Evolutionary conservation across 2,797 vertebrate species (phyloP).

Genomic region (Pteronotus mesoamericanus): DNA sequence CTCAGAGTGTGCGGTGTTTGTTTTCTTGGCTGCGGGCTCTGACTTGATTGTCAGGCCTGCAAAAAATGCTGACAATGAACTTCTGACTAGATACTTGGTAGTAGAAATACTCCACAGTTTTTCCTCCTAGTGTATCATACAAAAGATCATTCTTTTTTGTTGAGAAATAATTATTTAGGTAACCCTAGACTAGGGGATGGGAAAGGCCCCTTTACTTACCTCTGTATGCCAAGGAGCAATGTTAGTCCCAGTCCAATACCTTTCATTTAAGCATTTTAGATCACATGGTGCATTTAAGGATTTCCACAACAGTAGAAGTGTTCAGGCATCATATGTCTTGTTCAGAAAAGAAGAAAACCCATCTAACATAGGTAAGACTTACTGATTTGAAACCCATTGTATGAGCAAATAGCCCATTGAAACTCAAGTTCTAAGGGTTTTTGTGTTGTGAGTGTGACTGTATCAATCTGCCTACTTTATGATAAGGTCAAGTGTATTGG

Average conservation of each 20-base stretch:
- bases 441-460: not conserved
- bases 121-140: not conserved
- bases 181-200: not conserved
- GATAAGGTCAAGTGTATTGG: not conserved
- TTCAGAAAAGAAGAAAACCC: not conserved
- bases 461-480: not conserved
- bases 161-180: not conserved
- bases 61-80: not conserved
- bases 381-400: not conserved
- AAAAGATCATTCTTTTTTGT: not conserved
- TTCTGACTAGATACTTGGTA: not conserved
- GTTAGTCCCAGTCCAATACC: not conserved
- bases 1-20: not conserved
- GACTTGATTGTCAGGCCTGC: not conserved
- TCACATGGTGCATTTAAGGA: not conserved
- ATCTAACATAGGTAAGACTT: not conserved
- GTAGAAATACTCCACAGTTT: not conserved
- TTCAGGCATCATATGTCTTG: constrained; percentile 27
- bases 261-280: constrained; percentile 1
- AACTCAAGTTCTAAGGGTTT: not conserved
- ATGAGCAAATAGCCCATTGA: not conserved
- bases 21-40: not conserved
- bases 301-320: not conserved
- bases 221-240: not conserved
- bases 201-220: not conserved